Base-by-base conservation (phyloP, 2,888 invertebrate genomes). In the Heterodera filipjevi region DNA sequence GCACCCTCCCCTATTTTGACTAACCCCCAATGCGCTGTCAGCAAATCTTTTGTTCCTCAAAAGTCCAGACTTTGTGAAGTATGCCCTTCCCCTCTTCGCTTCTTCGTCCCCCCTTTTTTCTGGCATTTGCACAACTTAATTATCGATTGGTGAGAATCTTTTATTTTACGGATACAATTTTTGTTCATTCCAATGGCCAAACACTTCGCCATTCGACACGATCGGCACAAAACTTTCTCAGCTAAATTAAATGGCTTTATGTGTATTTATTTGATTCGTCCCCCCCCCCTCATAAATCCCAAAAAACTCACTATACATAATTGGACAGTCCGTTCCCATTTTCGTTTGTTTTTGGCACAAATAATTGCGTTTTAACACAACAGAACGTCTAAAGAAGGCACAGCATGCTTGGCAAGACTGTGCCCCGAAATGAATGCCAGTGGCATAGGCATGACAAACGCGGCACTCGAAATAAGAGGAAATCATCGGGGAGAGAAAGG, bases 341-440 rank as follows among this genome's bases (percentile, higher is more conserved):
- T 49, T 73, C 46, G 53, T n/a, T 27, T 64, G 66, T 75, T 39
- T n/a, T 27, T 64, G 64, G 35, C 79, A 79, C 39, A 53, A 46
- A 70, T 79, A 79, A 19, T 53, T 53, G 0, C 80, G 79, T 66
- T 82, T 82, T 64, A 88, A 77, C 1, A 85, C 82, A 2, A 88
- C 84, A 0, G 88, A 85, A 27, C 88, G 81, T 53, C 88, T 79
- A 77, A 88, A 88, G 77, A 87, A 88, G 12, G 88, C 87, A 16
- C 87, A 86, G 74, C 87, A 87, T 1, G 87, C 87, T 0, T 82
- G 77, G 49, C 82, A 87, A 3, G 84, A 83, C 79, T 88, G 87
- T 1, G 86, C 88, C 27, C 85, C 86, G 74, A 88, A 88, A 76
- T 88, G 88, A 74, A 84, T 87, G 1, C 88, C 88, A 30, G 88